Evolutionary conservation across 30 jellyfish, hydroid and myxozoan genomes (phyloP).

Genomic region (Aurelia sp.): DNA sequence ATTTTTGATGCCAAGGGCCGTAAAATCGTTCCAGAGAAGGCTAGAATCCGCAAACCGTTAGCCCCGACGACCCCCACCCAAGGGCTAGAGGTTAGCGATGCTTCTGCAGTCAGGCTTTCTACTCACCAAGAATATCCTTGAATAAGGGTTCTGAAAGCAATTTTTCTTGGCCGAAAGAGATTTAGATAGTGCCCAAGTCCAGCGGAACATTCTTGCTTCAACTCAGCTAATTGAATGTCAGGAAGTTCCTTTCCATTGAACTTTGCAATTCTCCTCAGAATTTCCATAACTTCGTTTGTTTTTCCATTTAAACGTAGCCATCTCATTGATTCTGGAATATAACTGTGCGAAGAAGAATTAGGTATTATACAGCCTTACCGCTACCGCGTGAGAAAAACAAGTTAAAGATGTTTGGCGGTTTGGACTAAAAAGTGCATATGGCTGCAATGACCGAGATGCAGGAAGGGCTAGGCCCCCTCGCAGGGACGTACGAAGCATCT

Average conservation of each 20-base stretch:
- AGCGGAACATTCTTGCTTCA: constrained; percentile 35
- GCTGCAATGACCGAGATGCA: no score
- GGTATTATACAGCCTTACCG: no score
- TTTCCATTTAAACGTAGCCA: constrained; percentile 81
- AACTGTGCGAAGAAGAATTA: constrained; percentile 2
- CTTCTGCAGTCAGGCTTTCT: background rate
- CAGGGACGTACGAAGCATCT: no score
- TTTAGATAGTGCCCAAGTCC: constrained; percentile 30
- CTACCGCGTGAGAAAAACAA: no score
- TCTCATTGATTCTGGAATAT: constrained; percentile 87
- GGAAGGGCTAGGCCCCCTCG: no score
- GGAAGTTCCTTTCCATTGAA: constrained; percentile 58
- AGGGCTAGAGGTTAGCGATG: no score
- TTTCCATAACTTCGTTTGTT: constrained; percentile 65
- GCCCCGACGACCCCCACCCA: no score
- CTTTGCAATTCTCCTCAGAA: constrained; percentile 66
- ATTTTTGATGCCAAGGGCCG: no score
- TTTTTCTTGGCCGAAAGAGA: constrained; percentile 56
- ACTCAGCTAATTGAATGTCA: constrained; percentile 5
- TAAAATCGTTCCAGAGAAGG: no score
- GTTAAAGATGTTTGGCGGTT: no score
- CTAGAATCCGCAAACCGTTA: no score
- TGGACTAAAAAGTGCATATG: no score
- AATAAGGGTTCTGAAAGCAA: constrained; percentile 65
- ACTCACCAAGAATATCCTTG: constrained; percentile 81